Evolutionary conservation across 1,140 invertebrate species (phyloP).

Genomic region (Zaprionus inermis): DNA sequence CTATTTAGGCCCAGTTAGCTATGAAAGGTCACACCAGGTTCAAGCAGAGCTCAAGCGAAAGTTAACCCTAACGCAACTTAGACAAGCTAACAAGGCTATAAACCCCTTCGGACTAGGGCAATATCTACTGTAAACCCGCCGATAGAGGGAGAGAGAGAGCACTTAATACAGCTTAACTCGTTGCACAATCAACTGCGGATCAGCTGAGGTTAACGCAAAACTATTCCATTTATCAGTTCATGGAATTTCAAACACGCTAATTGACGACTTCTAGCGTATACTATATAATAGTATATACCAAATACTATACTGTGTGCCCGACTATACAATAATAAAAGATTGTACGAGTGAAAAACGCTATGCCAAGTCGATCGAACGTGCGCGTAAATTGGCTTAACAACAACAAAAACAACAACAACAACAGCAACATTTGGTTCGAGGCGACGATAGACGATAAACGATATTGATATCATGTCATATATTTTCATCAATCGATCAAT

Average conservation of each 20-base stretch:
- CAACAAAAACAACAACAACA: constrained; percentile 14
- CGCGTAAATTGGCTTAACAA: constrained; percentile 32
- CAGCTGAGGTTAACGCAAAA: constrained; percentile 32
- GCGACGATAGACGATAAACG: constrained; percentile 13
- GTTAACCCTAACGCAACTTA: too few species aligned
- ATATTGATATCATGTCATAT: constrained; percentile 50
- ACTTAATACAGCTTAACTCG: neutral
- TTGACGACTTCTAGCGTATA: neutral
- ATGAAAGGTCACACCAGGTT: constrained; percentile 29
- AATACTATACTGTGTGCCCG: neutral
- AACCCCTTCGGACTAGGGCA: neutral
- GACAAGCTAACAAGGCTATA: neutral
- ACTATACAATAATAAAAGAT: constrained; percentile 5
- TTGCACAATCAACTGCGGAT: neutral
- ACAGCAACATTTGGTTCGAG: neutral
- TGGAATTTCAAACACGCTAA: constrained; percentile 23
- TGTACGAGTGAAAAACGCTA: neutral
- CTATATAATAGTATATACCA: neutral
- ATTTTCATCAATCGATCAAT: constrained; percentile 51
- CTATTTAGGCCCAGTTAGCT: constrained; percentile 40
- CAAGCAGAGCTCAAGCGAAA: constrained; percentile 9
- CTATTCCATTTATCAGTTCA: constrained; percentile 29
- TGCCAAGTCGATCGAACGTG: neutral
- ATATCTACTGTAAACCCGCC: too few species aligned
- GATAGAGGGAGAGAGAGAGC: too few species aligned